These are phyloP conservation scores for Helicolenus hilgendorfi DNA, from an alignment of 2,797 vertebrate species.

Conservation along the genomic window DNA sequence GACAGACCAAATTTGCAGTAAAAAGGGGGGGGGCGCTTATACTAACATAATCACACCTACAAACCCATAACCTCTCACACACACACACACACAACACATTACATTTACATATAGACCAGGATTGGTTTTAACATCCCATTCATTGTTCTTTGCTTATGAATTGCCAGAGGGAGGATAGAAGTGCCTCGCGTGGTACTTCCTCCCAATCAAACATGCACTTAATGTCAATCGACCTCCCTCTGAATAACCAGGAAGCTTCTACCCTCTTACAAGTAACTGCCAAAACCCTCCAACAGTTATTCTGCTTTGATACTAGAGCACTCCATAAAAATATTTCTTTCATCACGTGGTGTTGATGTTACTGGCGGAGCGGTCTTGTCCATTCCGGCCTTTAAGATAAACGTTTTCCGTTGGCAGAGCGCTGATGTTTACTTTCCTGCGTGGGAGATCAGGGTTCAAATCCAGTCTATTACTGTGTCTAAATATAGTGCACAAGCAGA, in stretches of 20 bases:
- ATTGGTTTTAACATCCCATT: background rate
- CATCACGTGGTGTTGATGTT: slow-evolving; percentile 6
- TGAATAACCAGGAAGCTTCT: too few relatives aligned
- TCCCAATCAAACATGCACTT: background rate
- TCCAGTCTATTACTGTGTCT: slow-evolving; percentile 51
- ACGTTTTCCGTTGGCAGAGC: slow-evolving; percentile 46
- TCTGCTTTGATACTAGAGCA: background rate
- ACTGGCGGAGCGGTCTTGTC: slow-evolving; percentile 6
- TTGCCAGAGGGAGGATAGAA: background rate
- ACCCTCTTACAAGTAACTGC: background rate
- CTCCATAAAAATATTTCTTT: background rate
- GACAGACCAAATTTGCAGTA: background rate
- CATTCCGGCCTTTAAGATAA: slow-evolving; percentile 31
- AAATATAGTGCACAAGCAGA: slow-evolving; percentile 62
- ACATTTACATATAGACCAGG: too few relatives aligned
- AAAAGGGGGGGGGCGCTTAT: background rate
- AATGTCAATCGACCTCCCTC: too few relatives aligned
- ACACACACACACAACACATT: too few relatives aligned
- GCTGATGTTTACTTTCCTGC: slow-evolving; percentile 50
- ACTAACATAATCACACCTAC: background rate
- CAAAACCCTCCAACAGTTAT: background rate
- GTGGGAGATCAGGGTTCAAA: slow-evolving; percentile 51
- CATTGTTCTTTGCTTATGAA: background rate
- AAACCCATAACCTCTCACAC: too few relatives aligned
- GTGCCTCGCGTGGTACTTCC: background rate